These are phyloP conservation scores for Chelonia mydas DNA, from an alignment of 2,797 vertebrate genomes.

Conservation along the genomic window DNA sequence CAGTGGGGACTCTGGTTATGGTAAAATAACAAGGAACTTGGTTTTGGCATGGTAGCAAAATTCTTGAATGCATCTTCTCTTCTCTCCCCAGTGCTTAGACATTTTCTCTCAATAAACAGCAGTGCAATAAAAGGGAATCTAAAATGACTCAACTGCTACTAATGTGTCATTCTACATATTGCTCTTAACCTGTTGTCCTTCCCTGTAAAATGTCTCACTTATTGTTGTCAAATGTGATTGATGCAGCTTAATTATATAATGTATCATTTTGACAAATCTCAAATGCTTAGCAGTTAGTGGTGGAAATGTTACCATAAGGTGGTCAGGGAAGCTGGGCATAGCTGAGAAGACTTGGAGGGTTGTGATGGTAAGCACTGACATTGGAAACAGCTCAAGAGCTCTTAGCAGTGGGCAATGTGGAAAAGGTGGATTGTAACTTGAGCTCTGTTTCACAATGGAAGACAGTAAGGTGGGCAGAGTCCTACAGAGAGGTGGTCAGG, in stretches of 20 bases:
- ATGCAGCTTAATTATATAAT: background rate
- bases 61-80: background rate
- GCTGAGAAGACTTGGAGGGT: background rate
- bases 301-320: background rate
- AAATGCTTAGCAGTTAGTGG: background rate
- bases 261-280: background rate
- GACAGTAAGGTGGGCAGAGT: background rate
- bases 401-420: background rate
- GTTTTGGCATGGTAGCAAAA: background rate
- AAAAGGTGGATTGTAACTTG: background rate
- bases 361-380: background rate
- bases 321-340: background rate
- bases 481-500: background rate
- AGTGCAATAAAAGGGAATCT: background rate
- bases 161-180: background rate
- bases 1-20: background rate
- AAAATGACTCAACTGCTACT: background rate
- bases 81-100: background rate
- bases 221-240: background rate
- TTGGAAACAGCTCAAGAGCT: background rate
- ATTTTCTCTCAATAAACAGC: background rate
- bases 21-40: background rate
- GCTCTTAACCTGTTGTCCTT: background rate
- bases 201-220: background rate
- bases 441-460: background rate